Conservation (phyloP, 2,797 vertebrate genomes). For the Graptemys geographica region DNA sequence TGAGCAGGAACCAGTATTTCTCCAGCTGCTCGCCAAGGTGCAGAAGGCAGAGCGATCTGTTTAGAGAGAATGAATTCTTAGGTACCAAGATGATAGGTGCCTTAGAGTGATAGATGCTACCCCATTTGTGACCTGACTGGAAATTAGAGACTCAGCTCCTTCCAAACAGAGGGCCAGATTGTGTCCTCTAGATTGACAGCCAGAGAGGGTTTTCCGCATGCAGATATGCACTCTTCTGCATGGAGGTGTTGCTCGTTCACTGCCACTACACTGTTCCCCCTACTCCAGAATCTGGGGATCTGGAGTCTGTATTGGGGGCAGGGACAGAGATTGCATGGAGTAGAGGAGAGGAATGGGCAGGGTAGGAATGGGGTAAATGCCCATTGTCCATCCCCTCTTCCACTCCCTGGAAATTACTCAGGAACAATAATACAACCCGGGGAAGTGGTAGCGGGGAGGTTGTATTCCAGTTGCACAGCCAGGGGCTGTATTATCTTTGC, state of each 20-base stretch:
- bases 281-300: background rate
- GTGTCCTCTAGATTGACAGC: fast-evolving
- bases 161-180: fast-evolving
- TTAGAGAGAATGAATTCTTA: background rate
- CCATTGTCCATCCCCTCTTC: background rate
- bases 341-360: background rate
- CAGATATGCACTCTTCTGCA: background rate
- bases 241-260: background rate
- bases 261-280: background rate
- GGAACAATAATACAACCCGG: background rate
- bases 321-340: background rate
- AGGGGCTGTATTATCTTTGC: background rate
- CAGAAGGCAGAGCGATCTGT: background rate
- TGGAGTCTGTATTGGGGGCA: background rate
- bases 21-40: fast-evolving
- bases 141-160: background rate
- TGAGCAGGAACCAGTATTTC: background rate
- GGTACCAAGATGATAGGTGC: fast-evolving
- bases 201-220: background rate
- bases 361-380: background rate
- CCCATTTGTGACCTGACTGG: background rate
- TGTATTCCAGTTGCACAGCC: background rate
- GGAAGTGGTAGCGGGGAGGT: background rate
- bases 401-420: background rate
- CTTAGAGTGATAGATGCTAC: background rate